Base-by-base conservation (phyloP, 2,888 invertebrate genomes). In the Uropetala carovei region DNA sequence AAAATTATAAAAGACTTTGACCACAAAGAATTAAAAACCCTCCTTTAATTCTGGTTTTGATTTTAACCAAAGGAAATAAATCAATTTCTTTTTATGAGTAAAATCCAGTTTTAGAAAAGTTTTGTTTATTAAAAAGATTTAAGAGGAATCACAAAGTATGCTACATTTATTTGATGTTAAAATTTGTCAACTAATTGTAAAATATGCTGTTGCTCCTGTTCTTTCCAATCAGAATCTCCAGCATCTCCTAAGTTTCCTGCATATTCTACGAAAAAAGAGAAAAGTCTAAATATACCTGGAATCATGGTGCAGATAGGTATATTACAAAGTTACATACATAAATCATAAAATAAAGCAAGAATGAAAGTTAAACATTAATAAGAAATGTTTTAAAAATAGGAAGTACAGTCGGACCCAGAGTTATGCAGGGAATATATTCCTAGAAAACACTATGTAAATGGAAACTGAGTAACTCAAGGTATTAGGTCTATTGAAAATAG, bases 211-310 rank as follows among this genome's bases (percentile, higher is more conserved):
- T 99, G 98, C 94, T 99, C 99, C 94, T 97, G 97, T 94, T 98
- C 97, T 93, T 97, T 96, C 97, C 98, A 98, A 94, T 98, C 97
- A 83, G 96, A 96, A 94, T 98, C 98, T 92, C 98, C 98, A 57
- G 97, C 98, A 94, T 99, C 98, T 0, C 99, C 99, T 93, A 99
- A 96, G 95, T 99, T 99, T 18, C 99, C 99, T 57, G 99, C 99
- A 95, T 99, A 99, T 95, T 99, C 99, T 98, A 95, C 27, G 94
- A 95, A 92, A 93, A 22, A 75, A 22, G 13, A 11, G 22, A 27
- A 75, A 68, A n/a, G n/a, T n/a, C 64, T 18, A 43, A 43, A 3
- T 43, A 43, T 43, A 43, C 3, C 43, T 3, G 43, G 43, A 43
- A 5, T 3, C 43, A 43, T 43, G 5, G 5, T 43, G 43, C 43